phyloP scores from a whole-genome alignment of 2,113 vertebrate genomes.

The Hypomesus transpacificus region DNA sequence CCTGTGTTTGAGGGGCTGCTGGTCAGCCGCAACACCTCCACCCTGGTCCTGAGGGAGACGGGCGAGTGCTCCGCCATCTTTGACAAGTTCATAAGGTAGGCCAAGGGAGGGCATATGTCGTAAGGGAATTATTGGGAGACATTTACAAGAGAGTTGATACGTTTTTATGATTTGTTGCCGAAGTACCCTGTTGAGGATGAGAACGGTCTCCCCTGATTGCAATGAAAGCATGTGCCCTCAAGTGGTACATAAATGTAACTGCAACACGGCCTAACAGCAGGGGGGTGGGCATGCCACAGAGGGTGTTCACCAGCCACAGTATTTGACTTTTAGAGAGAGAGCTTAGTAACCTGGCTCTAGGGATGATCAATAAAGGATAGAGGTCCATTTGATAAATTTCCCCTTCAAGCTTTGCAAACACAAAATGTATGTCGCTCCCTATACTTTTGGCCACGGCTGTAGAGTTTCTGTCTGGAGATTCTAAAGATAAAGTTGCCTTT shows the following conservation, averaged over 20 bases:
- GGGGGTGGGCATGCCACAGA: too few species aligned
- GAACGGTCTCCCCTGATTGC: not conserved
- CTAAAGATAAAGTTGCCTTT: not conserved
- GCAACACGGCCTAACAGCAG: not conserved
- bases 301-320: too few species aligned
- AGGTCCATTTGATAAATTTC: not conserved
- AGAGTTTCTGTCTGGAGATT: not conserved
- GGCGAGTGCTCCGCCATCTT: constrained; percentile 79
- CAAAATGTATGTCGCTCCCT: too few species aligned
- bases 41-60: constrained; percentile 73
- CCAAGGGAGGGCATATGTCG: not conserved
- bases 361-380: not conserved
- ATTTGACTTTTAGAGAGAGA: too few species aligned
- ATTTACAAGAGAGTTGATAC: not conserved
- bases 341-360: not conserved
- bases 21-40: constrained; percentile 72
- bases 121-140: not conserved
- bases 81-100: constrained; percentile 88
- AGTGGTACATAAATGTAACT: not conserved
- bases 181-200: not conserved
- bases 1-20: constrained; percentile 78
- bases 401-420: too few species aligned
- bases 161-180: not conserved
- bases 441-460: too few species aligned
- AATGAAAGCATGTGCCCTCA: not conserved